Conservation (phyloP, 37 sponge, comb jelly and placozoan species). For the Ephydatia muelleri region DNA sequence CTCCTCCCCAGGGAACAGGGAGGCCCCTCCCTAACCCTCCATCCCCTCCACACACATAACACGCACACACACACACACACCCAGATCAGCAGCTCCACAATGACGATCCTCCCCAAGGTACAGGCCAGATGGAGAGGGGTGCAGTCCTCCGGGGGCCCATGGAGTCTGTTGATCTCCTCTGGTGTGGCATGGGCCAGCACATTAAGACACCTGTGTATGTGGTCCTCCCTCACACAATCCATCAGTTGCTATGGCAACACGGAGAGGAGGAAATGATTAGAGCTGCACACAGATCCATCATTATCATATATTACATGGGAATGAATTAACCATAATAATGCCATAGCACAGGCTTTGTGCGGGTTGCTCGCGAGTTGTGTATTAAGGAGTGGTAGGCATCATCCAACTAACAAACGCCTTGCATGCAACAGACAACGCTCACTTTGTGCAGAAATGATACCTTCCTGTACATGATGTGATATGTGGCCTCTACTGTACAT, state of each 20-base stretch:
- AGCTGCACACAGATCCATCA: background rate
- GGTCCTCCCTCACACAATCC: background rate
- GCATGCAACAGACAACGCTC: no score
- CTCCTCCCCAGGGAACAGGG: background rate
- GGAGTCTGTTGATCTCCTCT: conserved; percentile 63
- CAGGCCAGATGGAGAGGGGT: conserved; percentile 68
- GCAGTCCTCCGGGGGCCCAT: conserved; percentile 24
- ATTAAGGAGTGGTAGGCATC: no score
- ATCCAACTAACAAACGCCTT: no score
- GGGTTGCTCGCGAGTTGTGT: no score
- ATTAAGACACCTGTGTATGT: conserved; percentile 8
- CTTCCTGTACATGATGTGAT: no score
- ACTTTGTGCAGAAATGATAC: no score
- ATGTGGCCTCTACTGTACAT: no score
- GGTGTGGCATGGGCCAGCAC: conserved; percentile 64
- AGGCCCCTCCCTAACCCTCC: background rate
- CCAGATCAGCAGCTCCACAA: conserved; percentile 75
- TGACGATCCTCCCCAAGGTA: conserved; percentile 36
- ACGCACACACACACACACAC: conserved; percentile 23
- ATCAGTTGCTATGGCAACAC: conserved; percentile 7
- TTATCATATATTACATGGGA: no score
- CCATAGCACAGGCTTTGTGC: no score
- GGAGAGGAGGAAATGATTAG: background rate
- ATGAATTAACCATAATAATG: no score
- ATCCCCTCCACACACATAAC: background rate